Conservation (phyloP, 2,113 vertebrate species). For the Chinchilla lanigera region DNA sequence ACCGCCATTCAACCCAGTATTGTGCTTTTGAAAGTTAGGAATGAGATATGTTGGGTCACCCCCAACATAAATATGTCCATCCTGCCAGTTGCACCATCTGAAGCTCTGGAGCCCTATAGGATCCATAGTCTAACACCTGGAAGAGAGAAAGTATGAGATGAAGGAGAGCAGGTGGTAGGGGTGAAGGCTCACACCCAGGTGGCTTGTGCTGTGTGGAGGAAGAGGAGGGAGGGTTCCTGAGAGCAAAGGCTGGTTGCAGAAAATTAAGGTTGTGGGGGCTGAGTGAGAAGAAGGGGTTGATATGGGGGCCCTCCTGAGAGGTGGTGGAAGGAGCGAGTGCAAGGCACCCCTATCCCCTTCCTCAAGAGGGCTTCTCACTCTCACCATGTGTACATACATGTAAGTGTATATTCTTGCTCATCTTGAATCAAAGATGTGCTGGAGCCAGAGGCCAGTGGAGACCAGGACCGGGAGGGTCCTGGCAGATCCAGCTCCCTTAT, state of each 20-base stretch:
- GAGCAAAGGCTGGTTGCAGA: not conserved
- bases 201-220: not conserved
- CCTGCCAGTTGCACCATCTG: not conserved
- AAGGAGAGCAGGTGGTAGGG: not conserved
- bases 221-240: not conserved
- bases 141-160: not conserved
- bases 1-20: not conserved
- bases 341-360: not conserved
- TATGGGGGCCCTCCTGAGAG: not conserved
- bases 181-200: not conserved
- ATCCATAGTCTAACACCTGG: not conserved
- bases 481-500: not conserved
- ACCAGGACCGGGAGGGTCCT: not conserved
- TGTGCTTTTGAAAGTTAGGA: not conserved
- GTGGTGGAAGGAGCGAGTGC: no score
- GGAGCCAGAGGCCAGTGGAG: not conserved
- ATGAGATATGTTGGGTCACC: not conserved
- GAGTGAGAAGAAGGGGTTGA: not conserved
- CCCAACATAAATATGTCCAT: not conserved
- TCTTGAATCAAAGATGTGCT: not conserved
- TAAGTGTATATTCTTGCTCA: no score
- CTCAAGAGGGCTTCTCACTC: rapidly evolving
- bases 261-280: not conserved
- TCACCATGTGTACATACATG: rapidly evolving
- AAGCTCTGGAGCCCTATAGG: not conserved